Evolutionary conservation across 2,888 invertebrate genomes (phyloP), one percentile per base, ranked within the genome.

Genomic region (Atethmia centrago): DNA sequence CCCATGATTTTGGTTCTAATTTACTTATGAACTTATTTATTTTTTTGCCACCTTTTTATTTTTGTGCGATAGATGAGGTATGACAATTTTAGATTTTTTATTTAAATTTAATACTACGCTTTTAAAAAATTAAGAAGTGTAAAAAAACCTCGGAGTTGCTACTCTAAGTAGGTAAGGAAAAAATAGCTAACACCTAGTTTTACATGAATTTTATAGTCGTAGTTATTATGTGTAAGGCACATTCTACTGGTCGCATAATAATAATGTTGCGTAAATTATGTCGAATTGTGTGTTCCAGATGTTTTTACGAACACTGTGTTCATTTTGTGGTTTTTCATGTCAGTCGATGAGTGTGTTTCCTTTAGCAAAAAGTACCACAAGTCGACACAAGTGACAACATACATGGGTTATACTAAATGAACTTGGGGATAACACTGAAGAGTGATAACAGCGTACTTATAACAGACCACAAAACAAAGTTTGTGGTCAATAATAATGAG

Each of bases 201-300:
- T 58, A 51, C 31, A 45, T 42, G 36, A 58, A 45, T 65, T 82
- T 75, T 70, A 85, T 64, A 21, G 65, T 36, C 36, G 42, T 63
- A 56, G 40, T 71, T 55, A 71, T 65, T 78, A 62, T 66, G 40
- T 61, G 49, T 40, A 55, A 74, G 49, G 59, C 40, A 71, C 55
- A 68, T 79, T 78, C 75, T 42, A 74, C 25, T 66, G 71, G 59
- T 58, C 42, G 56, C 55, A 55, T 79, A 80, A 69, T 79, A 80
- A 69, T 71, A 74, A 80, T 71, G 79, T 87, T 87, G 74, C 72
- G 70, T 87, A 85, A 85, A 87, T 84, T 74, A 80, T 72, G 55
- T 56, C 25, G 62, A 74, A 70, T 82, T 69, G 66, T 69, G 73
- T 75, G 61, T 76, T 77, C 61, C 51, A 59, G 61, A 59, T 64